These are phyloP conservation scores for Prenolepis imparis DNA, from an alignment of 2,888 invertebrate species.

Conservation along the genomic window DNA sequence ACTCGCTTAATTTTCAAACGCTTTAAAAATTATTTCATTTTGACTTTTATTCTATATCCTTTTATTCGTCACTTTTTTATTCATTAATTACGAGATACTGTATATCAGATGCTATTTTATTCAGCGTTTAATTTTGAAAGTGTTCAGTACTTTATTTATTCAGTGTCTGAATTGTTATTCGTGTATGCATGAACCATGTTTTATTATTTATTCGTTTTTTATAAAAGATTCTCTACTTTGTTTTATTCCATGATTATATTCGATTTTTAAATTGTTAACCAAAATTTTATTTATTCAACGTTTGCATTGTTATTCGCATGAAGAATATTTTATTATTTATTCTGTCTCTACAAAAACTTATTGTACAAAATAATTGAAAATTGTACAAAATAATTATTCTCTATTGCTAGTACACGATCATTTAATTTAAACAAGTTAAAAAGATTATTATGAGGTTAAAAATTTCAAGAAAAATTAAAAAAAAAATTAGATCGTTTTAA, in stretches of 20 bases:
- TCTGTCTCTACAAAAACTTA: background rate
- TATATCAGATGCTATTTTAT: background rate
- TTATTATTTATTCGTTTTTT: background rate
- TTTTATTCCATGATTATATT: constrained; percentile 10
- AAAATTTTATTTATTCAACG: constrained; percentile 7
- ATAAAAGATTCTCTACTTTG: background rate
- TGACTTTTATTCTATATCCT: background rate
- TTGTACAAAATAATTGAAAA: background rate
- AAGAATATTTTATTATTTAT: background rate
- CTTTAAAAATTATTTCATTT: background rate
- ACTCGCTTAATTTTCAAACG: background rate
- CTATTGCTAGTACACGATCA: background rate
- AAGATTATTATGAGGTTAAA: background rate
- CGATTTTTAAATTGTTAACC: background rate
- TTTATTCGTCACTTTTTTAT: background rate
- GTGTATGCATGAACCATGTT: background rate
- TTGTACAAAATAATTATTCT: background rate
- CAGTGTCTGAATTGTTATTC: background rate
- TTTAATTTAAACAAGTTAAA: constrained; percentile 7
- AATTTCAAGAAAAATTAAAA: background rate
- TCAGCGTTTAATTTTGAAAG: background rate
- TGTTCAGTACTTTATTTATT: background rate
- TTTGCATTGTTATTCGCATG: background rate
- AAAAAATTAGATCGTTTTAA: background rate
- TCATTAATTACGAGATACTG: background rate